Base-by-base conservation (phyloP, 2,888 invertebrate genomes). In the Colletes collaris region DNA sequence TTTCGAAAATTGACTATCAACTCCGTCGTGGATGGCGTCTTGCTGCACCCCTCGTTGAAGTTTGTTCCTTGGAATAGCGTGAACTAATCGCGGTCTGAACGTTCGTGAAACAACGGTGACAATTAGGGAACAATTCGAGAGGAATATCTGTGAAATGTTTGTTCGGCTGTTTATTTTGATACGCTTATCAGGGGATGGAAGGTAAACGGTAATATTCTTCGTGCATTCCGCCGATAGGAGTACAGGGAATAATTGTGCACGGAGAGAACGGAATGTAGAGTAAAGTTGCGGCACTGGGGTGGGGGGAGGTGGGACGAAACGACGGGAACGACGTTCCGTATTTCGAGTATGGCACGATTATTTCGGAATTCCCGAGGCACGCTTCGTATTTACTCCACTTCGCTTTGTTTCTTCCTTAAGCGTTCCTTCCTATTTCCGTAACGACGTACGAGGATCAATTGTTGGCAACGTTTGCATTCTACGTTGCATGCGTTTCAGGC, bases 371-470 rank as follows among this genome's bases (percentile, higher is more conserved):
- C 76, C 52, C 37, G 44, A 27, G 70, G 73, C 73, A 65, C 73
- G 73, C 79, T 83, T 83, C 71, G 72, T 75, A 79, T 71, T 81
- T 80, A 81, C 81, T 67, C 60, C 37, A 37, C 16, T 66, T 58
- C 71, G 70, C 77, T 84, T 79, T 81, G 84, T 86, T 76, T 84
- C 73, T 72, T 78, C 66, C 81, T 78, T 86, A 77, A 83, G 73
- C 73, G 74, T 37, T 63, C 59, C 74, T 76, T 75, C 69, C 73
- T 84, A 81, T 83, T 83, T 81, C 76, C 84, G 72, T 71, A 65
- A 81, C 81, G 79, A 79, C 79, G 81, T 77, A 85, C 70, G 74
- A 74, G 79, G 82, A 86, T 86, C 86, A 86, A 86, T 86, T 77
- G 81, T 78, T 74, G 81, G 86, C 62, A 71, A 74, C 76, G 84